Percentiles rank a stretch among this genome's conserved stretches.
Evolutionary conservation across 2,888 invertebrate species (phyloP).

Genomic region (Lordiphosa andalusiaca): DNA sequence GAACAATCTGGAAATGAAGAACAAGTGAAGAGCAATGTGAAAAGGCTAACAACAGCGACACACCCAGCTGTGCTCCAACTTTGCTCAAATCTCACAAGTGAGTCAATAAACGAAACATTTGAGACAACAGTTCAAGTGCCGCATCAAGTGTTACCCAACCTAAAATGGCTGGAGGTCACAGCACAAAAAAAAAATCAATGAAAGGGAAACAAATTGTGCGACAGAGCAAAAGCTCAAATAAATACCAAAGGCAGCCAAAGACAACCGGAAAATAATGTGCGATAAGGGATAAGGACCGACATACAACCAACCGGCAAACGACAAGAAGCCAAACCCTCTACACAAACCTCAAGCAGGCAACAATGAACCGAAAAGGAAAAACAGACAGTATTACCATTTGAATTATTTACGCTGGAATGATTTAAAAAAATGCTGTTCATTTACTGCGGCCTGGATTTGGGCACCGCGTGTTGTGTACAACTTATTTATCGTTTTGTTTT

Average conservation of each 20-base stretch:
- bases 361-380: conserved; percentile 27
- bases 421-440: conserved; percentile 35
- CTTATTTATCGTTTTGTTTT: background rate
- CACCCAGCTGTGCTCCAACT: background rate
- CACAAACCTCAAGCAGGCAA: conserved; percentile 30
- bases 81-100: conserved; percentile 2
- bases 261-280: conserved; percentile 43
- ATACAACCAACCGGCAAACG: conserved; percentile 32
- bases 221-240: conserved; percentile 30
- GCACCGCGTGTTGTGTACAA: conserved; percentile 21
- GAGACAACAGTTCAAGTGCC: conserved; percentile 30
- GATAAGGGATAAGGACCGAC: conserved; percentile 22
- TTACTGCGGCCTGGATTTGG: conserved; percentile 32
- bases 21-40: no score
- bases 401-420: conserved; percentile 49
- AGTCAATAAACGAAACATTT: conserved; percentile 22
- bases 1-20: no score
- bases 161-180: conserved; percentile 20
- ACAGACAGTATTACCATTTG: conserved; percentile 38
- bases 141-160: conserved; percentile 24
- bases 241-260: conserved; percentile 41
- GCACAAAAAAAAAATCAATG: conserved; percentile 33
- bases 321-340: conserved; percentile 25
- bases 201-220: conserved; percentile 37
- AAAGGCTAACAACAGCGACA: background rate